phyloP scores from a whole-genome alignment of 2,888 invertebrate species.

The Esperia sulphurella region DNA sequence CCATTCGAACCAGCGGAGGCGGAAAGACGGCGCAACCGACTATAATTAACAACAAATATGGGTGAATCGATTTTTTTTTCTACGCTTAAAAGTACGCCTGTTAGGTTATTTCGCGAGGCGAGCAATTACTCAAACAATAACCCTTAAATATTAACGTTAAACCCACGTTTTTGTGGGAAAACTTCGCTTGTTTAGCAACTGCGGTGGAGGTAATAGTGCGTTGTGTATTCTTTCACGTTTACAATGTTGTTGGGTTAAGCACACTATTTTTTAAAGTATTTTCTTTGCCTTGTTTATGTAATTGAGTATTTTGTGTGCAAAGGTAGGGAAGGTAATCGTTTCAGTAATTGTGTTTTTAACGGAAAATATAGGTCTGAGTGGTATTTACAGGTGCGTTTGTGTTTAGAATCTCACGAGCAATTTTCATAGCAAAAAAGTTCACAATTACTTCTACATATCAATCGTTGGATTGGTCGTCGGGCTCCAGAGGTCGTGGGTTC shows the following conservation, averaged over 20 bases:
- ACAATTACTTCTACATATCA: background rate
- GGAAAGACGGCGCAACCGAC: conserved; percentile 76
- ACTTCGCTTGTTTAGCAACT: conserved; percentile 67
- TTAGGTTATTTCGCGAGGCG: conserved; percentile 58
- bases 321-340: conserved; percentile 54
- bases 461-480: too few species aligned
- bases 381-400: conserved; percentile 23
- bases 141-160: conserved; percentile 66
- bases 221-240: conserved; percentile 50
- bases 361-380: conserved; percentile 28
- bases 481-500: too few species aligned
- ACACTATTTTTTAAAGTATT: conserved; percentile 40
- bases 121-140: conserved; percentile 68
- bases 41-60: conserved; percentile 79
- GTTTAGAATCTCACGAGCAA: conserved; percentile 29
- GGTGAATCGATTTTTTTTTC: conserved; percentile 72
- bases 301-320: conserved; percentile 65
- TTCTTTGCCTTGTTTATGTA: conserved; percentile 59
- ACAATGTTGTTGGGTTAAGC: conserved; percentile 41
- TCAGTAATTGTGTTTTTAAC: conserved; percentile 51
- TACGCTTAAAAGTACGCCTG: conserved; percentile 47
- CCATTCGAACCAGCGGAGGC: conserved; percentile 72
- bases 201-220: conserved; percentile 46
- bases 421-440: conserved; percentile 12
- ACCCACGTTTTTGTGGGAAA: conserved; percentile 69